Evolutionary conservation across 2,888 invertebrate genomes (phyloP).

Genomic region (Mylabris sibirica): DNA sequence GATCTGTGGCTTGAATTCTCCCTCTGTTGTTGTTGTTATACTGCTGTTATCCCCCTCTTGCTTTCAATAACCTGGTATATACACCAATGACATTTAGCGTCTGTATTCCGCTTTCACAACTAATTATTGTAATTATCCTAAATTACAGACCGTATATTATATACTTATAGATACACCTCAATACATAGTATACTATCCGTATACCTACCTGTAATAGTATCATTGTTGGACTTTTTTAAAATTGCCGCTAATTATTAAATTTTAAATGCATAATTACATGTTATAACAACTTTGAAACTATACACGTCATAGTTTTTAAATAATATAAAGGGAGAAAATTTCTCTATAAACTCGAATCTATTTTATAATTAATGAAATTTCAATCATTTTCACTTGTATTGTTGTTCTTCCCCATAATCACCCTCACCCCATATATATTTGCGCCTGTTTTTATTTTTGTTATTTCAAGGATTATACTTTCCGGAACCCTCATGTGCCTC

Average conservation of each 20-base stretch:
- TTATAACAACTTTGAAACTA: slow-evolving; percentile 1
- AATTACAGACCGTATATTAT: slow-evolving; percentile 29
- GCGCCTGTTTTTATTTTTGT: too few relatives aligned
- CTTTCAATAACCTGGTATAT: slow-evolving; percentile 25
- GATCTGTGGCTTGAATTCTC: neutral
- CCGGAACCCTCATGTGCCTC: slow-evolving; percentile 5
- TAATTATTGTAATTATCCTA: slow-evolving; percentile 36
- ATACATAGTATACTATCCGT: neutral
- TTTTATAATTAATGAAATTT: neutral
- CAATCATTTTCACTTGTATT: neutral
- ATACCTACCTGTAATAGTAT: slow-evolving; percentile 25
- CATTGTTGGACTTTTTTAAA: slow-evolving; percentile 24
- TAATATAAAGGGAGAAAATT: neutral
- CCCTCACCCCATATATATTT: too few relatives aligned
- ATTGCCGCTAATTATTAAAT: slow-evolving; percentile 30
- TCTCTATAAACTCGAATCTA: neutral
- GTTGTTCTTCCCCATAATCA: neutral
- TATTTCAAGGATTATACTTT: slow-evolving; percentile 8
- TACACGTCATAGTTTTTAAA: neutral
- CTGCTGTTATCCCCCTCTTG: neutral
- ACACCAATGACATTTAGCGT: slow-evolving; percentile 37
- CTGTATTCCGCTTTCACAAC: slow-evolving; percentile 33
- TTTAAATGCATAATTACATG: slow-evolving; percentile 26
- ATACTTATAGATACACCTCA: neutral
- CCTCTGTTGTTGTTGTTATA: neutral